Evolutionary conservation across 2,888 invertebrate genomes (phyloP), one percentile per base, ranked within the genome.

Genomic region (Latrodectus elegans): DNA sequence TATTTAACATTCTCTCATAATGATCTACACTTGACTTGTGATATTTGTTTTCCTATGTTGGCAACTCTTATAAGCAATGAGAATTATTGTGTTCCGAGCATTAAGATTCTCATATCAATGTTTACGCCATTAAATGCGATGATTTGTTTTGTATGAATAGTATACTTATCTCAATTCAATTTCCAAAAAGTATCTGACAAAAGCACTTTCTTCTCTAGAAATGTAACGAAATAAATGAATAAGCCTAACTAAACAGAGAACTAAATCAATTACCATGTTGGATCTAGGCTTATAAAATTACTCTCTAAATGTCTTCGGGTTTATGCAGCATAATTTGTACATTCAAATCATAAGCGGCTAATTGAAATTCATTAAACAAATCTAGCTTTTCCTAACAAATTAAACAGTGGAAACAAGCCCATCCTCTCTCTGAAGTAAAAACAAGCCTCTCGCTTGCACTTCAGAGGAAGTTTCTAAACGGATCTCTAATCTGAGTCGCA

Each of bases 341-440:
- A 78, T 60, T 70, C 70, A 67, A 38, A 53, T 71, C 64, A 65
- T 26, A 53, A 11, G 15, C 52, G 15, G 38, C 68, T 75, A 75
- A 75, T 75, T 75, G 74, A 83, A 83, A 83, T 75, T 75, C 82
- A 83, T 83, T 83, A 83, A 83, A 83, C 49, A 75, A 83, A 75
- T 68, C 52, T 70, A 22, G 26, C 51, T 51, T 67, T 52, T 60
- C 49, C 17, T 49, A 60, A 70, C 70, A 83, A 83, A 72, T 75
- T 70, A 81, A 74, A 65, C 49, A 15, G 74, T 55, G 15, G 81
- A n/a, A 81, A 65, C 17, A 51, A 17, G 38, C 11, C 53, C 65
- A 38, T 52, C 73, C 74, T 53, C 60, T 26, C 26, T 12, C 26
- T 6, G 22, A 22, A 64, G 22, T 26, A 81, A 81, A 74, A 73